Percentiles rank a stretch among this genome's conserved stretches.
Evolutionary conservation across 2,888 invertebrate genomes (phyloP).

Genomic region (Drosophila leonis): DNA sequence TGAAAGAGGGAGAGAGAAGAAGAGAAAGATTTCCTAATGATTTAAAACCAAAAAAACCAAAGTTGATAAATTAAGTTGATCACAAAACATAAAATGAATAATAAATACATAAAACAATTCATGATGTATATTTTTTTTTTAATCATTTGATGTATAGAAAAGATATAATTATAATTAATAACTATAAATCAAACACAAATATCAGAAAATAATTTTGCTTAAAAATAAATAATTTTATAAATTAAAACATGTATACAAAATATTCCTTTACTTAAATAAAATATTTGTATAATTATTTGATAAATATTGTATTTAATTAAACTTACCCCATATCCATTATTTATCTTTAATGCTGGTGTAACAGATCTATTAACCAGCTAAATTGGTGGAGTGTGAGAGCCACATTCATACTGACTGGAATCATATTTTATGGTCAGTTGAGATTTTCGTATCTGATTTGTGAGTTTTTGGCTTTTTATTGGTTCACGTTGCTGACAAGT

Average conservation of each 20-base stretch:
- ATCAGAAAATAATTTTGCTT: no score
- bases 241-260: not conserved
- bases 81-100: no score
- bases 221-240: no score
- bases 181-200: no score
- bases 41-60: no score
- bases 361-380: constrained; percentile 1
- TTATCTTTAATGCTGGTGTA: not conserved
- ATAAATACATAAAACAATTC: no score
- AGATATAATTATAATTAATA: no score
- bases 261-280: not conserved
- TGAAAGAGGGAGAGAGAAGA: no score
- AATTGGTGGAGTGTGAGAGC: constrained; percentile 14
- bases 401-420: constrained; percentile 8
- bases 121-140: no score
- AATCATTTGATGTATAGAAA: no score
- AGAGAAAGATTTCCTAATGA: no score
- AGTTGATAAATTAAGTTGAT: no score
- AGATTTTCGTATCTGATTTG: constrained; percentile 55
- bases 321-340: not conserved
- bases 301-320: not conserved
- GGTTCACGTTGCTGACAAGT: constrained; percentile 53
- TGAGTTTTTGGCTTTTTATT: constrained; percentile 24
- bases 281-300: not conserved
- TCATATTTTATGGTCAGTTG: constrained; percentile 34